Base-by-base conservation (phyloP, 2,113 vertebrate genomes). In the Poecilia latipinna region DNA sequence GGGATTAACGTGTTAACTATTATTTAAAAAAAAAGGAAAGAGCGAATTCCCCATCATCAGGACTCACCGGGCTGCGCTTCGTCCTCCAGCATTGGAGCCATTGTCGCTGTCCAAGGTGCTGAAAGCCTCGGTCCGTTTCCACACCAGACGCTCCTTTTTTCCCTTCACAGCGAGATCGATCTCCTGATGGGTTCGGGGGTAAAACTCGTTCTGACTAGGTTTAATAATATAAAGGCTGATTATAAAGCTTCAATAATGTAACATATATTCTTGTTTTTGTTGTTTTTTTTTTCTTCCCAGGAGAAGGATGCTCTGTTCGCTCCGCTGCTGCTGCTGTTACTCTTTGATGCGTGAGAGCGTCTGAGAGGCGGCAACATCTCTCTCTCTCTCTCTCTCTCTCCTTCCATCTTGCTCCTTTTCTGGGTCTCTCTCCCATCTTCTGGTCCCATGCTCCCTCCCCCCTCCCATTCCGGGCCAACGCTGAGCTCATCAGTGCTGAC, bases 1-100 rank as follows among this genome's bases (percentile, higher is more conserved):
- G 8, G 19, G 17, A 35, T 24, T 33, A 24, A 28, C 0, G 4
- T n/a, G 4, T 4, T 42, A n/a, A 42, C 17, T 42, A 0, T 26
- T 42, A 6, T 42, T 12, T 5, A 28, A 10, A 65, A 11, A 39
- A 77, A 29, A 64, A 17, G 13, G 12, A 22, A 65, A 11, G 61
- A 77, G 29, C 64, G 5, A 24, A 22, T 13, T 13, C 29, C 8
- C 12, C 39, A 15, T 42, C 3, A 15, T 15, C 39, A 4, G 39
- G 1, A 81, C 97, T 97, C 93, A 99, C 97, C 96, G 74, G 96
- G 94, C 92, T 96, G 94, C 79, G 95, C 94, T 67, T 91, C 85
- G 69, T 94, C 95, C 86, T 87, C 89, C 31, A 92, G 60, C 77
- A 96, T 93, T 48, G 97, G 97, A 94, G 97, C 96, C 97, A 99